Base-by-base conservation (phyloP, 2,797 vertebrate species). In the Melanotaenia trifasciata region DNA sequence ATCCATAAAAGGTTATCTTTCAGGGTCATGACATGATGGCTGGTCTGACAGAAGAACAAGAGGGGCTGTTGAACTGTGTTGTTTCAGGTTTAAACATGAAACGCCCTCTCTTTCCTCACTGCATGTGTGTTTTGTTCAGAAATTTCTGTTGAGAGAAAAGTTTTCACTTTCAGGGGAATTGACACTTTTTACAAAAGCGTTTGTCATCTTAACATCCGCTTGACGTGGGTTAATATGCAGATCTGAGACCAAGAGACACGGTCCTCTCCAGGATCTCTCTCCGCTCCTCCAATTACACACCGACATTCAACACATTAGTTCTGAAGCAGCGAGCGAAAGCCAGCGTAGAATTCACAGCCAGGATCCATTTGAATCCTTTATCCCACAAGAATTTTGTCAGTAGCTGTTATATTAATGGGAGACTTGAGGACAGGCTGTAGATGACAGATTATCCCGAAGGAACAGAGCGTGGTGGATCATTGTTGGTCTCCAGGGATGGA, bases 291-390 rank as follows among this genome's bases (percentile, higher is more conserved):
- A 64, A 62, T 90, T 92, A 87, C 89, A 77, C 61, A 35, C 85
- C 10, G 60, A 74, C 84, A 83, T 87, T 88, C 74, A 87, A 76
- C 78, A 82, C 77, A 87, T 87, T 76, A 82, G 79, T 69, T 84
- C 79, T 60, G 77, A 66, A 69, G 76, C 35, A 6, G 59, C 0
- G 0, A 64, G 74, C 38, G 5, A 82, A 82, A 80, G 70, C 58
- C 77, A 0, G 20, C 30, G 14, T 57, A 69, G 63, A 72, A 73
- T 87, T 89, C 67, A 85, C 74, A 78, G 79, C 87, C 77, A 70
- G 64, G 58, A 74, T 67, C 67, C 70, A 59, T 72, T 56, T 71
- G 63, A 76, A 64, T 78, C 71, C 32, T 72, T 74, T 80, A 83
- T 84, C 74, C 74, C 32, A 30, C 16, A 72, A 76, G 72, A 80